A percentile compares a stretch with the other conserved stretches of the same genome.
Evolutionary conservation across 2,113 vertebrate species (phyloP).

Genomic region (Tinamus guttatus): DNA sequence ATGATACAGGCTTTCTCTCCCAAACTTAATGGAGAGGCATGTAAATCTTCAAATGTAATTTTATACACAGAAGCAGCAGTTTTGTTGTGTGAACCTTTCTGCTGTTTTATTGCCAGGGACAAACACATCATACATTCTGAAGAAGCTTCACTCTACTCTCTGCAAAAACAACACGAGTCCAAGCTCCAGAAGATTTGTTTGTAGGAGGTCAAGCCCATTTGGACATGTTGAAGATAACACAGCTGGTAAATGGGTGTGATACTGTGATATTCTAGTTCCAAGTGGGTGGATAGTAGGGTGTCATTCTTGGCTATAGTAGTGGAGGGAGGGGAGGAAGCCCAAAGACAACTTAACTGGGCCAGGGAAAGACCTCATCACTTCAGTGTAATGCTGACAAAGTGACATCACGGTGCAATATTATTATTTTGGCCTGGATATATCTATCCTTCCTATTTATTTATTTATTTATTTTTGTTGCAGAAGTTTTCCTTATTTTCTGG

Average conservation of each 20-base stretch:
- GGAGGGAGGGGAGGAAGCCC: background rate
- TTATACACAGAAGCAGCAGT: background rate
- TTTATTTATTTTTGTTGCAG: background rate
- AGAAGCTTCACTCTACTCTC: background rate
- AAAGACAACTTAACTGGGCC: background rate
- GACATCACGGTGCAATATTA: background rate
- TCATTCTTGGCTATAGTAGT: background rate
- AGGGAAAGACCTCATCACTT: background rate
- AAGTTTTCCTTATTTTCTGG: background rate
- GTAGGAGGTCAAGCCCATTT: background rate
- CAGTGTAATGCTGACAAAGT: background rate
- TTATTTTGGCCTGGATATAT: background rate
- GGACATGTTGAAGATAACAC: background rate
- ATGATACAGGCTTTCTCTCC: background rate
- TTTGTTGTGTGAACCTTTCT: background rate
- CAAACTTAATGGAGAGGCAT: background rate
- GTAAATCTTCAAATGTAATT: background rate
- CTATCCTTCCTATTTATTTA: background rate
- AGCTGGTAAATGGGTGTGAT: slow-evolving; percentile 36
- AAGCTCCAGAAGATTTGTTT: background rate
- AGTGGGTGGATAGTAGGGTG: slow-evolving; percentile 17
- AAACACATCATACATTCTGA: background rate
- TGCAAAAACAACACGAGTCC: background rate
- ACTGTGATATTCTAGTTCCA: slow-evolving; percentile 10
- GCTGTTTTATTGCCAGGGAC: background rate